These are phyloP conservation scores for Parotocinclus haroldoi DNA, from an alignment of 2,797 vertebrate genomes.

Conservation along the genomic window DNA sequence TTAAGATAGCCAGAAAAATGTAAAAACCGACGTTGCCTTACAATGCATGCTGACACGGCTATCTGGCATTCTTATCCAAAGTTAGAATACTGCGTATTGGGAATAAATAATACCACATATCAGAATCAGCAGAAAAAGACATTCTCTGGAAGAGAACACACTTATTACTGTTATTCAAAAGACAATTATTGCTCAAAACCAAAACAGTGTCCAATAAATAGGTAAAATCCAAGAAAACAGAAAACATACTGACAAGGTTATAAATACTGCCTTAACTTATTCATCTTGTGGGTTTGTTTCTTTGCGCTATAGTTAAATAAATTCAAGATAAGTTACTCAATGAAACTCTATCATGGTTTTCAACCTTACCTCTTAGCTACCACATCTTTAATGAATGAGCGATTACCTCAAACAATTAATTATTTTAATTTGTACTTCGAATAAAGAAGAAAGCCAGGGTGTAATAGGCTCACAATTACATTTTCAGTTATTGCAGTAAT, in stretches of 20 bases:
- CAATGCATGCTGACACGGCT: neutral
- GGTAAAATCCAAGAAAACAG: constrained; percentile 57
- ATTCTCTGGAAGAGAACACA: constrained; percentile 2
- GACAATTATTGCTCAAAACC: constrained; percentile 27
- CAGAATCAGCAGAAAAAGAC: neutral
- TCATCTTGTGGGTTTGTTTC: constrained; percentile 40
- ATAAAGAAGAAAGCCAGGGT: too few species aligned
- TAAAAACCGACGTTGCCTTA: neutral
- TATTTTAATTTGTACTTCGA: too few species aligned
- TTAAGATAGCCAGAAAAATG: neutral
- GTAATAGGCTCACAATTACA: too few species aligned
- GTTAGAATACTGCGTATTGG: constrained; percentile 5
- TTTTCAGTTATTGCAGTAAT: too few species aligned
- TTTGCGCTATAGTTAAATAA: constrained; percentile 58
- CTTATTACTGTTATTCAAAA: constrained; percentile 3
- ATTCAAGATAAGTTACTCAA: constrained; percentile 30
- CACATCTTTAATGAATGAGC: too few species aligned
- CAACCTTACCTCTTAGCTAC: too few species aligned
- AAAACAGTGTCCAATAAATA: constrained; percentile 65
- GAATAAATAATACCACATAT: constrained; percentile 26
- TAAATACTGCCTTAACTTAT: constrained; percentile 67
- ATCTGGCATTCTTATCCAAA: constrained; percentile 8
- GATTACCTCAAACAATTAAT: too few species aligned
- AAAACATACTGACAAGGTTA: constrained; percentile 31
- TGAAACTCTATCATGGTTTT: too few species aligned